Conservation (phyloP, 2,888 invertebrate genomes). For the Drosophila prolongata region DNA sequence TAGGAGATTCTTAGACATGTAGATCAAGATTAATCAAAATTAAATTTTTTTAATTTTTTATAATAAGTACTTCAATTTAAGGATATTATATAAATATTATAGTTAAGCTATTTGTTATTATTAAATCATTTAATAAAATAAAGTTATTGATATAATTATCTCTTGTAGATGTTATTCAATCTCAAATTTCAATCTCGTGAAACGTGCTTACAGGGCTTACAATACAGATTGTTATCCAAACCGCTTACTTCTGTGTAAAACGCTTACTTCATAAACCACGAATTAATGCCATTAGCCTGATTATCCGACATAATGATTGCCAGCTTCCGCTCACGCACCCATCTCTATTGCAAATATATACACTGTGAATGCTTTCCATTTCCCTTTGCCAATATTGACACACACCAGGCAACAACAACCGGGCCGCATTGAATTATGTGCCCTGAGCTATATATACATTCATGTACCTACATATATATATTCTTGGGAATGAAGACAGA, state of each 20-base stretch:
- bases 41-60: too few relatives aligned
- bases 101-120: too few relatives aligned
- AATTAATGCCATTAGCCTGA: constrained; percentile 15
- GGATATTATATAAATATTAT: too few relatives aligned
- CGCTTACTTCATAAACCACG: not conserved
- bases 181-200: too few relatives aligned
- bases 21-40: too few relatives aligned
- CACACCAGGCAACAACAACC: constrained; percentile 35
- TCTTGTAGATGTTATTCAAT: too few relatives aligned
- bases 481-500: constrained; percentile 24
- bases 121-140: too few relatives aligned
- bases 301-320: constrained; percentile 29
- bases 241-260: not conserved
- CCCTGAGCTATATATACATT: constrained; percentile 39
- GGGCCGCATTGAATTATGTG: constrained; percentile 60
- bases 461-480: not conserved
- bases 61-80: not conserved
- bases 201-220: too few relatives aligned
- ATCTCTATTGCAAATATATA: constrained; percentile 32
- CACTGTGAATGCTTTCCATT: constrained; percentile 27
- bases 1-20: not conserved
- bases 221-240: too few relatives aligned
- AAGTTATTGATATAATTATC: too few relatives aligned
- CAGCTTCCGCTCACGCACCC: constrained; percentile 36
- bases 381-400: constrained; percentile 49